Conservation (phyloP, 2,888 invertebrate species). For the Xestoiulus laeticollis region DNA sequence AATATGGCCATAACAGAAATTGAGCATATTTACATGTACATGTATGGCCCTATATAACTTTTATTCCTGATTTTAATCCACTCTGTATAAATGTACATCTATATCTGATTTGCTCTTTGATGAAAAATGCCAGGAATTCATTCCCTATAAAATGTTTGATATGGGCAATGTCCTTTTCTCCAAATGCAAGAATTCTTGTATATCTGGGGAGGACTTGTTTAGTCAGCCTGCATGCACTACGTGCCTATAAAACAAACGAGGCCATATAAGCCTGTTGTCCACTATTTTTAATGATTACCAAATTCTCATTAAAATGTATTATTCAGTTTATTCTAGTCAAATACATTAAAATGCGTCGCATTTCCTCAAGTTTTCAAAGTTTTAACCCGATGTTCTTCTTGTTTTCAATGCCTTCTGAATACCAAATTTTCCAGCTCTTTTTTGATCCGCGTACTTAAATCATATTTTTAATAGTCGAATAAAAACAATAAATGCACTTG, state of each 20-base stretch:
- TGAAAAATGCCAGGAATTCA: no score
- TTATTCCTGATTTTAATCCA: no score
- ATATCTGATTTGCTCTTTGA: no score
- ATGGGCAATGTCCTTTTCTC: no score
- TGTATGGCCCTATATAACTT: no score
- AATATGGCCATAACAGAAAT: no score
- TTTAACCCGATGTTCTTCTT: not conserved
- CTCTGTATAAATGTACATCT: no score
- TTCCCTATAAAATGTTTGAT: no score
- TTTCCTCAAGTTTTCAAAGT: not conserved
- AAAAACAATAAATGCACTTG: conserved; percentile 33
- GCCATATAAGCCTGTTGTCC: not conserved
- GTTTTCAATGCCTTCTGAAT: not conserved
- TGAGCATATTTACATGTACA: no score
- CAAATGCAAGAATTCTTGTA: no score
- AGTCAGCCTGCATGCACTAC: not conserved
- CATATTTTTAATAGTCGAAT: conserved; percentile 35
- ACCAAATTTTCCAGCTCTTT: not conserved
- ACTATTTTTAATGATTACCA: not conserved
- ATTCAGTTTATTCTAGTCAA: conserved; percentile 13
- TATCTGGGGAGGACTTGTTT: not conserved
- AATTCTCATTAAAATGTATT: not conserved
- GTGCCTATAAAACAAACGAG: not conserved
- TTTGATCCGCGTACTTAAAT: conserved; percentile 27
- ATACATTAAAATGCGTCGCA: conserved; percentile 21